Evolutionary conservation across 37 sponge, comb jelly and placozoan species (phyloP).

Genomic region (Haliclona indistincta): DNA sequence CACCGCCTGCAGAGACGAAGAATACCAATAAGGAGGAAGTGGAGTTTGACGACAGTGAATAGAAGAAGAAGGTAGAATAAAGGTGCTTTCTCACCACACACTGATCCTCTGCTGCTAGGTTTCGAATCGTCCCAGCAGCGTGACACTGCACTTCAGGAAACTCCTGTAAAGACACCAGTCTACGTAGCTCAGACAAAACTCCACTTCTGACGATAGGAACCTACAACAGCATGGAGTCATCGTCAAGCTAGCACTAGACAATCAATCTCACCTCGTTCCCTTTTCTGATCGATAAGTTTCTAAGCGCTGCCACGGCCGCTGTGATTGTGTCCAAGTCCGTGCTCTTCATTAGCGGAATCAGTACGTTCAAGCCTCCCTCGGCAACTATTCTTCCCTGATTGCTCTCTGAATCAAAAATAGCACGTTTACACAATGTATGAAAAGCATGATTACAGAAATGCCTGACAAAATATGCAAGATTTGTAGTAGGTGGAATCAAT

Average conservation of each 20-base stretch:
- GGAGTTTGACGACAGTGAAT: too few relatives aligned
- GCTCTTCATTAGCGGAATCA: slow-evolving; percentile 50
- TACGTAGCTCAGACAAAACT: slow-evolving; percentile 43
- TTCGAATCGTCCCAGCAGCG: slow-evolving; percentile 77
- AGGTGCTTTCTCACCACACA: slow-evolving; percentile 17
- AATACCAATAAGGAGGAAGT: neutral
- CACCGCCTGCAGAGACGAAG: slow-evolving; percentile 36
- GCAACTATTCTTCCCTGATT: slow-evolving; percentile 73
- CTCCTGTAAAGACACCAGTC: slow-evolving; percentile 31
- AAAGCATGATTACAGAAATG: slow-evolving; percentile 2
- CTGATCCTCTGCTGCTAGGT: slow-evolving; percentile 76
- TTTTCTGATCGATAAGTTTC: slow-evolving; percentile 80
- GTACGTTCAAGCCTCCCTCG: slow-evolving; percentile 54
- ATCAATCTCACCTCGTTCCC: slow-evolving; percentile 58
- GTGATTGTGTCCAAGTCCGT: slow-evolving; percentile 46
- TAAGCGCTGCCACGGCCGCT: slow-evolving; percentile 83
- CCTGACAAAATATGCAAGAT: neutral
- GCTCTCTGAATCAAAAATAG: slow-evolving; percentile 37
- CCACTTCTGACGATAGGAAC: slow-evolving; percentile 53
- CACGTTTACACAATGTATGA: slow-evolving; percentile 4
- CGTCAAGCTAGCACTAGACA: neutral
- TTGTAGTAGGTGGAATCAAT: neutral
- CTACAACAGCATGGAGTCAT: slow-evolving; percentile 22
- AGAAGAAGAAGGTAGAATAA: too few relatives aligned
- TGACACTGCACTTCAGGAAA: slow-evolving; percentile 73